Conservation (phyloP, 1,140 invertebrate genomes). For the Trichonephila clavata region DNA sequence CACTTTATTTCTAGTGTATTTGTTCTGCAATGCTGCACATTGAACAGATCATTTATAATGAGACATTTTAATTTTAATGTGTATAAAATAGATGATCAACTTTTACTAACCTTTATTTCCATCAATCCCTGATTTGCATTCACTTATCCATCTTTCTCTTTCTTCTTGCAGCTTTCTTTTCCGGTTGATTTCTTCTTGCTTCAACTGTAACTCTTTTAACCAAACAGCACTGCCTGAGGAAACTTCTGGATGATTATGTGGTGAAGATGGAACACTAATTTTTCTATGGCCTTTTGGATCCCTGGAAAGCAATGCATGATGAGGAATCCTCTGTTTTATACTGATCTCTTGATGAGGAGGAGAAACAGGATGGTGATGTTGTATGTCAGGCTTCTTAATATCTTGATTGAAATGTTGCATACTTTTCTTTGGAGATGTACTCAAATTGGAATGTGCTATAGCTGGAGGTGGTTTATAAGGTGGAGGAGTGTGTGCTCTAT, state of each 20-base stretch:
- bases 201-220: constrained; percentile 70
- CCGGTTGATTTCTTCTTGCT: constrained; percentile 67
- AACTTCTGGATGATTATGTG: constrained; percentile 42
- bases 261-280: background rate
- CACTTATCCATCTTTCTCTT: constrained; percentile 56
- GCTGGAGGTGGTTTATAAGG: constrained; percentile 70
- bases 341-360: background rate
- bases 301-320: constrained; percentile 29
- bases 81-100: too few species aligned
- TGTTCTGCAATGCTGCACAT: too few species aligned
- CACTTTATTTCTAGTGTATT: too few species aligned
- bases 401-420: constrained; percentile 37
- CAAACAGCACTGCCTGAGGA: constrained; percentile 36
- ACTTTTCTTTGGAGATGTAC: constrained; percentile 46
- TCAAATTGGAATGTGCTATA: constrained; percentile 35
- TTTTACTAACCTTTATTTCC: constrained; percentile 52
- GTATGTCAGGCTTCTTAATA: constrained; percentile 2
- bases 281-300: constrained; percentile 15
- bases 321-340: constrained; percentile 12
- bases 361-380: background rate
- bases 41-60: too few species aligned
- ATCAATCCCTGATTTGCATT: constrained; percentile 48
- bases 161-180: constrained; percentile 68
- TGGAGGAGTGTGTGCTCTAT: constrained; percentile 64
- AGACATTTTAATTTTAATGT: too few species aligned